Percentiles rank a stretch among this genome's conserved stretches.
phyloP scores from a whole-genome alignment of 1,140 invertebrate genomes.

The Heliconius hermathena region DNA sequence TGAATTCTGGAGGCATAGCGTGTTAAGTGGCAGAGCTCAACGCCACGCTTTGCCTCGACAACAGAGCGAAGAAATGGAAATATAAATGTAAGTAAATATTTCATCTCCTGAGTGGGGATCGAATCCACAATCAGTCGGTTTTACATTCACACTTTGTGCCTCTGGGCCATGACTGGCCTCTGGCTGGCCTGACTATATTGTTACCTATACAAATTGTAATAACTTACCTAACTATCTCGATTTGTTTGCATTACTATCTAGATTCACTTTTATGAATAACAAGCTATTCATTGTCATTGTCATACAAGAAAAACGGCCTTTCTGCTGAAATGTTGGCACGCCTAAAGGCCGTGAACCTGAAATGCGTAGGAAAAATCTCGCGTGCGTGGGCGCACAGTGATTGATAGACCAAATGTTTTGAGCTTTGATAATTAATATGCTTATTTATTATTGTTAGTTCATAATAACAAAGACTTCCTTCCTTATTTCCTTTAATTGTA shows the following conservation, averaged over 20 bases:
- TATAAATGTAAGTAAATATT: too few species aligned
- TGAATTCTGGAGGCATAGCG: too few species aligned
- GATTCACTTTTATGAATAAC: neutral
- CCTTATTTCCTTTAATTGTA: neutral
- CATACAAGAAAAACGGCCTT: neutral
- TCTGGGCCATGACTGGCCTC: too few species aligned
- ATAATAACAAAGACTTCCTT: neutral
- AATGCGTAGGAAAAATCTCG: slow-evolving; percentile 39
- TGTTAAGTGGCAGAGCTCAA: too few species aligned
- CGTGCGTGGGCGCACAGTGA: slow-evolving; percentile 34
- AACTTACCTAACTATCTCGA: neutral
- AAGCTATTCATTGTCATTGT: slow-evolving; percentile 6
- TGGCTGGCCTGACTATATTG: neutral
- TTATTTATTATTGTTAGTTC: neutral
- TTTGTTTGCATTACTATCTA: neutral
- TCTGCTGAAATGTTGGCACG: slow-evolving; percentile 41
- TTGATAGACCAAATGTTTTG: neutral
- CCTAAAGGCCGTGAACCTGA: slow-evolving; percentile 50
- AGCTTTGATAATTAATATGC: neutral
- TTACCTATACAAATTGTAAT: neutral
- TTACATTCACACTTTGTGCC: too few species aligned
- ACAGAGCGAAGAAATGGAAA: too few species aligned
- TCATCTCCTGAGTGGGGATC: too few species aligned
- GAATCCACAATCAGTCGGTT: too few species aligned
- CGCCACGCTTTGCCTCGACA: too few species aligned